Base-by-base conservation (phyloP, 2,888 invertebrate species). In the Drosophila rellima region DNA sequence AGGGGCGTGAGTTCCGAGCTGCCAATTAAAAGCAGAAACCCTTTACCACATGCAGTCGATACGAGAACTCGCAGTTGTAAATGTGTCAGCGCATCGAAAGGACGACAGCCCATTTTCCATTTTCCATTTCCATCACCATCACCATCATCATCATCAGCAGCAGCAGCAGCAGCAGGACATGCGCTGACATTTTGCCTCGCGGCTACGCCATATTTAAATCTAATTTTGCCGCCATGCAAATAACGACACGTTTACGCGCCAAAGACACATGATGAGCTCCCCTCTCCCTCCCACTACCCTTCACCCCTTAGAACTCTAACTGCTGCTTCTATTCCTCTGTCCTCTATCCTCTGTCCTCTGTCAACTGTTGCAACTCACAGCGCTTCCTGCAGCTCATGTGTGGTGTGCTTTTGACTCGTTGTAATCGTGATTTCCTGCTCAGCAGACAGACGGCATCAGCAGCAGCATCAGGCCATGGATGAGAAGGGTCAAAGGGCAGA, bases 381-480 rank as follows among this genome's bases (percentile, higher is more conserved):
- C 42, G 47, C 39, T 55, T 45, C 35, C 59, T 56, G 20, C 44
- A 23, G 29, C 57, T 56, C 65, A 31, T 60, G 47, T 70, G 45
- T 59, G 52, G 61, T 59, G 51, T 60, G 73, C 73, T 70, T 75
- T 73, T 76, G 84, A 84, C 76, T 82, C 82, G 57, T 48, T 81
- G 81, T 88, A 88, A 88, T 83, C 86, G 81, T 81, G 88, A 85
- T 83, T 88, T 88, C 86, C 85, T 83, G 85, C 70, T 70, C 83
- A 74, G 60, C 78, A 82, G 81, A 33, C 33, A 26, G 26, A 79
- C 77, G 70, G 70, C 67, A 64, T 73, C 78, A 65, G 70, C 62
- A 55, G 67, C 70, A 74, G 64, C 48, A 45, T 3, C 5, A 4
- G 23, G 35, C 18, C 10, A 6, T 5, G 13, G 18, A 18, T 11